Conservation (phyloP, 2,113 vertebrate species). For the Paracanthobrama guichenoti region DNA sequence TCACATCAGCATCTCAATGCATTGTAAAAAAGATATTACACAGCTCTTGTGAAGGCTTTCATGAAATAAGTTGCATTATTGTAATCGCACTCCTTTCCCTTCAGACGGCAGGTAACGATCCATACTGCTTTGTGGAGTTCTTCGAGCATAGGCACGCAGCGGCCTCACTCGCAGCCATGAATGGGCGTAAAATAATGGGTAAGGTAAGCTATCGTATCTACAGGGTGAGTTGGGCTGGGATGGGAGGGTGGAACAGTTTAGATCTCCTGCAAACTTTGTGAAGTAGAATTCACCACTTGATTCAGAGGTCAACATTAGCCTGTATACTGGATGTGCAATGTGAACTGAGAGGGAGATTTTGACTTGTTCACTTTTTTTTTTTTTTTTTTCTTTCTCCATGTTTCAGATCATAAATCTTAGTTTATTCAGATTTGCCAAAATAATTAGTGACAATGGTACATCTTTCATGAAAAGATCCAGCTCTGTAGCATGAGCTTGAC, state of each 20-base stretch:
- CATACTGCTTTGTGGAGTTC: slow-evolving; percentile 99
- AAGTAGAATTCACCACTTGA: neutral
- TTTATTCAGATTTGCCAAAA: neutral
- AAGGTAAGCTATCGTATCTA: slow-evolving; percentile 88
- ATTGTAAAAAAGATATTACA: no score
- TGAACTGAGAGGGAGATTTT: slow-evolving; percentile 22
- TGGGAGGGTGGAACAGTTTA: slow-evolving; percentile 19
- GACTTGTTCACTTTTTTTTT: no score
- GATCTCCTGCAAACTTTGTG: neutral
- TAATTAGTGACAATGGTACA: neutral
- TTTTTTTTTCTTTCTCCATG: no score
- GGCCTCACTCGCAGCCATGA: slow-evolving; percentile 96
- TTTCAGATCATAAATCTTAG: neutral
- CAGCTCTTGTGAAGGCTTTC: neutral
- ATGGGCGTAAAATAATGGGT: slow-evolving; percentile 99
- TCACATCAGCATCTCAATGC: no score
- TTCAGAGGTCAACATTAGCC: neutral
- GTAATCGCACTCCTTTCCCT: slow-evolving; percentile 63
- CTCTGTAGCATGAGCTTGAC: neutral
- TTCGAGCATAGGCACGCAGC: slow-evolving; percentile 97
- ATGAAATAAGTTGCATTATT: neutral
- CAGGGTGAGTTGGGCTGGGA: slow-evolving; percentile 73
- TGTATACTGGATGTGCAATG: neutral
- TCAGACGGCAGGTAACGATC: slow-evolving; percentile 96
- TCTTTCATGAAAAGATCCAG: neutral